These are phyloP conservation scores for Intellagama lesueurii DNA, from an alignment of 2,797 vertebrate species.

Conservation along the genomic window DNA sequence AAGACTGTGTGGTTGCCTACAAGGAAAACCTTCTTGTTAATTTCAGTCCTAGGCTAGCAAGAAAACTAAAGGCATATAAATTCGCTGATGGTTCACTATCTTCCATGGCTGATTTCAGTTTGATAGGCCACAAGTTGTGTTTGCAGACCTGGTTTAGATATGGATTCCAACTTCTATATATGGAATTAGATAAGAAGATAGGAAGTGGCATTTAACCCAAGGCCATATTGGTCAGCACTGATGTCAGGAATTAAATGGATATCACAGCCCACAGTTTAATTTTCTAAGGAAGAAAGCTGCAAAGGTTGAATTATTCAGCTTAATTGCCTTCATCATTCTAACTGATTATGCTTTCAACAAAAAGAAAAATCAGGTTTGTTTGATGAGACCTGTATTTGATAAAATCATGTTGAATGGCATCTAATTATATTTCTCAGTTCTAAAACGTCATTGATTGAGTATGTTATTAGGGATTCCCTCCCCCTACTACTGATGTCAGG, in stretches of 20 bases:
- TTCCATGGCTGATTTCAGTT: not conserved
- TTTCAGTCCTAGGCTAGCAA: not conserved
- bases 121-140: not conserved
- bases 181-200: not conserved
- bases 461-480: not conserved
- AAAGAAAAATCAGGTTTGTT: constrained; percentile 16
- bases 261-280: not conserved
- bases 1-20: not conserved
- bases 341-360: constrained; percentile 22
- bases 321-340: constrained; percentile 17
- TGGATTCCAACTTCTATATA: not conserved
- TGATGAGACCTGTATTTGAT: constrained; percentile 17
- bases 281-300: not conserved
- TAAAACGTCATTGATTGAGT: constrained; percentile 31
- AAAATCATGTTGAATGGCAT: constrained; percentile 41
- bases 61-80: not conserved
- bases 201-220: not conserved
- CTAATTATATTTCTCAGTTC: constrained; percentile 35
- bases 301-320: constrained; percentile 1
- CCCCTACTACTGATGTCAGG: constrained; percentile 21
- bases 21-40: not conserved
- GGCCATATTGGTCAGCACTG: not conserved
- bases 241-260: not conserved
- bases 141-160: not conserved
- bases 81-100: not conserved